Evolutionary conservation across 2,888 invertebrate species (phyloP), one percentile per base, ranked within the genome.

Genomic region (Gastracanthus pulcherrimus): DNA sequence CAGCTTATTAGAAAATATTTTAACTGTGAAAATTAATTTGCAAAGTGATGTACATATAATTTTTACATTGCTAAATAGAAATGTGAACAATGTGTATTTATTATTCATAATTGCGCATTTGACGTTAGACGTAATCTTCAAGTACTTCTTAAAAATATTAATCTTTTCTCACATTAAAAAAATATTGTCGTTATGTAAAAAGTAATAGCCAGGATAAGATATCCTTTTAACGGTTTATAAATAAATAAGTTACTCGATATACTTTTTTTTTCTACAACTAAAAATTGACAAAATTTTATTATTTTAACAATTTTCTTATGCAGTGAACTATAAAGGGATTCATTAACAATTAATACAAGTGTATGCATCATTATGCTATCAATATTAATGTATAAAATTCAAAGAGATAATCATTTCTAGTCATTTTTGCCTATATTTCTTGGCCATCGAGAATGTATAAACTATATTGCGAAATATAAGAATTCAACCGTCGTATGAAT

Each of bases 1-100:
- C 13, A 69, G 23, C 19, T 66, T 41, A 55, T 64, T 64, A 55
- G 38, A 66, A 66, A 75, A 75, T 23, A 34, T 51, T 75, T 64
- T 16, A 72, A 38, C 19, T 64, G 36, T 36, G 16, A 76, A 48
- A 13, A 76, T 23, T 19, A 67, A 58, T 67, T 67, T 76, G 58
- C 58, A 38, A 58, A 34, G 67, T 19, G 16, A 69, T 38, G 66
- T 66, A 76, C 31, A 69, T 34, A 48, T 45, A 13, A 23, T 26
- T 34, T 45, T 34, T 26, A 62, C 31, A 48, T 26, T 36, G 13
- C 29, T 48, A 45, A 19, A 23, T 13, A 13, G 11, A 69, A 29
- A 13, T n/a, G n/a, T n/a, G 5, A 36, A 55, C 11, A 58, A 38
- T 23, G 36, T 58, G 3, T 31, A 19, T 60, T 62, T 51, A 51